Evolutionary conservation across 35 echinoderm and acorn worm species (phyloP), one percentile per base, ranked within the genome.

Genomic region (Eucidaris tribuloides): DNA sequence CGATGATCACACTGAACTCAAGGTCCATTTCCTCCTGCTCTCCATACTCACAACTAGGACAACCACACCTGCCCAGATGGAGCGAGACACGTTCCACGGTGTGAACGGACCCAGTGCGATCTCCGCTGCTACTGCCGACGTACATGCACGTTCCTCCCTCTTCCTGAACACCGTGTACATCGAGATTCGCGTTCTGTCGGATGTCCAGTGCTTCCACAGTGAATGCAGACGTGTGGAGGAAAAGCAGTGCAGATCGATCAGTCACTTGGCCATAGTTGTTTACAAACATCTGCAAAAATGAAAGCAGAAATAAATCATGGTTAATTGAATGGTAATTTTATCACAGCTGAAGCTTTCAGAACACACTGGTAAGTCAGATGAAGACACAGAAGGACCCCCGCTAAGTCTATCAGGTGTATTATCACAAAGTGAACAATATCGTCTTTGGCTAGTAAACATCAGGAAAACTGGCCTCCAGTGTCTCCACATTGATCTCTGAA

Each of bases 241-340:
- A 13, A 15, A 85, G 45, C 30, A 40, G 66, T 0, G 77, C 84
- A 57, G 79, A 50, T 57, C 63, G 71, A 11, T 74, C 59, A 57
- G 91, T 84, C 27, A 64, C n/a, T 25, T 19, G 24, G 13, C 65
- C 76, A 81, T 82, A 81, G 36, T 94, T 94, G 43, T 71, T 62
- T 3, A 94, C 81, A 17, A 63, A 39, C 65, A 94, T 80, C 91
- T 94, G 86, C 49, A 6, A 58, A 29, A n/a, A n/a, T n/a, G n/a
- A n/a, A n/a, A n/a, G n/a, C n/a, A n/a, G n/a, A n/a, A n/a, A n/a
- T n/a, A n/a, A n/a, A n/a, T n/a, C n/a, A n/a, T n/a, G n/a, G n/a
- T n/a, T n/a, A n/a, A n/a, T n/a, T n/a, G n/a, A n/a, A n/a, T n/a
- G n/a, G n/a, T n/a, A n/a, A n/a, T n/a, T n/a, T n/a, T n/a, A n/a